Percentiles rank a stretch among this genome's conserved stretches.
Conservation (phyloP, 2,797 vertebrate genomes). For the Sebastes flavidus region DNA sequence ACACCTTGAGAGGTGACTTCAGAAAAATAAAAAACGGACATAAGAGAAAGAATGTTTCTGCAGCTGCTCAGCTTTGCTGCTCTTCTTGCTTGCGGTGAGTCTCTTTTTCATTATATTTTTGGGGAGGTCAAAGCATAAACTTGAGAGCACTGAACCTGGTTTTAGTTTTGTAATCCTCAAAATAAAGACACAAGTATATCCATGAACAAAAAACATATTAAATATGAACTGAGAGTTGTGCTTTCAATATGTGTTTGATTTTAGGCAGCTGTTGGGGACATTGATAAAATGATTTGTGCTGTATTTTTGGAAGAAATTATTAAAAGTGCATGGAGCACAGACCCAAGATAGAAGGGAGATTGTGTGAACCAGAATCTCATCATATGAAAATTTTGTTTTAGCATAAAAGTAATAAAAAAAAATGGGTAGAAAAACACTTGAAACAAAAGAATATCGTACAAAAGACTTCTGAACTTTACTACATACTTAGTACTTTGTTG, state of each 20-base stretch:
- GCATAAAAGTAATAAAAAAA: too few relatives aligned
- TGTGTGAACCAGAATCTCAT: not conserved
- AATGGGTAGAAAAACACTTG: not conserved
- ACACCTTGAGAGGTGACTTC: constrained; percentile 22
- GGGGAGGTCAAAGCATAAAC: not conserved
- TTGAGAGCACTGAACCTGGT: not conserved
- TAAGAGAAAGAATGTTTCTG: constrained; percentile 46
- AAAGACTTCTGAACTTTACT: not conserved
- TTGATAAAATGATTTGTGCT: not conserved
- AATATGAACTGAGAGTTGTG: too few relatives aligned
- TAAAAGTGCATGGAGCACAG: not conserved
- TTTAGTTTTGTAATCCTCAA: not conserved
- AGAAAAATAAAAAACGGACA: constrained; percentile 38
- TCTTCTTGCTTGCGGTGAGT: constrained; percentile 75
- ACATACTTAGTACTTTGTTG: not conserved
- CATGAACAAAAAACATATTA: not conserved
- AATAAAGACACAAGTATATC: not conserved
- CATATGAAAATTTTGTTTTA: not conserved
- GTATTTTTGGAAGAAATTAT: not conserved
- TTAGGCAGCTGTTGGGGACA: not conserved
- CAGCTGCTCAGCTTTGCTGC: constrained; percentile 61
- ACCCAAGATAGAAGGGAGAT: not conserved
- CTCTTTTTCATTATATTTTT: not conserved
- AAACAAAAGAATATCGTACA: rapidly evolving
- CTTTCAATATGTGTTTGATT: not conserved